phyloP scores from a whole-genome alignment of 2,797 vertebrate genomes.

The Amblyraja radiata region DNA sequence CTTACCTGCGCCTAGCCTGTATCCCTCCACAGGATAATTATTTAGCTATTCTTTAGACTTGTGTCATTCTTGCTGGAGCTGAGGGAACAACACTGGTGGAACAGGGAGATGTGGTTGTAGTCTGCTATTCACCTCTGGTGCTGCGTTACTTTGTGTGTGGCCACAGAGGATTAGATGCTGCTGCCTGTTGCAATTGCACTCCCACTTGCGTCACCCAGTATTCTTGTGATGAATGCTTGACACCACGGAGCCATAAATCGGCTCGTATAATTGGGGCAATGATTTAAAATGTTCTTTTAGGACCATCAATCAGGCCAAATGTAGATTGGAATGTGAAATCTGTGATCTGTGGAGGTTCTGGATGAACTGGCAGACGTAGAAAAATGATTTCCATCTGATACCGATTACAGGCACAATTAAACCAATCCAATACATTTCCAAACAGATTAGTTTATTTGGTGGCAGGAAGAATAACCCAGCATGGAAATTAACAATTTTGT shows the following conservation, averaged over 20 bases:
- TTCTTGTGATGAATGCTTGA: not conserved
- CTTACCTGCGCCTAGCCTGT: too few species aligned
- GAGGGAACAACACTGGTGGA: not conserved
- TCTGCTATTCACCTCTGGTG: not conserved
- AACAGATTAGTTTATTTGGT: conserved; percentile 19
- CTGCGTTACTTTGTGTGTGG: not conserved
- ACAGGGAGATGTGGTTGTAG: not conserved
- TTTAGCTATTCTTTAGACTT: not conserved
- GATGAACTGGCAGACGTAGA: not conserved
- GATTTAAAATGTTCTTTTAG: not conserved
- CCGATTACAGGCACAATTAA: conserved; percentile 29
- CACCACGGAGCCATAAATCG: not conserved
- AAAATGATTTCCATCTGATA: not conserved
- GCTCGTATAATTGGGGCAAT: not conserved
- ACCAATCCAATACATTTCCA: not conserved
- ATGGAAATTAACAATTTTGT: not conserved
- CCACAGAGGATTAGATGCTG: not conserved
- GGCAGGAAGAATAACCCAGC: not conserved
- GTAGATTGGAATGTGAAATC: conserved; percentile 8
- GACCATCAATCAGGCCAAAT: conserved; percentile 3
- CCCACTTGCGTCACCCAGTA: not conserved
- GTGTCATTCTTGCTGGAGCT: not conserved
- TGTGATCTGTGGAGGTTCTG: not conserved
- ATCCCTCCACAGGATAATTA: not conserved
- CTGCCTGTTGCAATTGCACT: not conserved